phyloP scores from a whole-genome alignment of 2,888 invertebrate genomes.

The Hemaris fuciformis region DNA sequence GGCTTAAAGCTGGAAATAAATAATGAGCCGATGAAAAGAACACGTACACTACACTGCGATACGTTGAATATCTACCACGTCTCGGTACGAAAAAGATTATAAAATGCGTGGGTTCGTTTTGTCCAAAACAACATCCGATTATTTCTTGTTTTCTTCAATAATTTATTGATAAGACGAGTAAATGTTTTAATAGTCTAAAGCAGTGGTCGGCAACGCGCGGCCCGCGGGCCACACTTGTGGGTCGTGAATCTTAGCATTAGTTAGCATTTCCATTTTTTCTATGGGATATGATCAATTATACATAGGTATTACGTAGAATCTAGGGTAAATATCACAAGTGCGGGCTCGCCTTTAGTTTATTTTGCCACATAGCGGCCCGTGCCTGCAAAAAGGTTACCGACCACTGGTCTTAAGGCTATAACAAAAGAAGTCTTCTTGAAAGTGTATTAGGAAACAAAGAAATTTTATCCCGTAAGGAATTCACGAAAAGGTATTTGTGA shows the following conservation, averaged over 20 bases:
- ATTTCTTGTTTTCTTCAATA: neutral
- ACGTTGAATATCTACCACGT: neutral
- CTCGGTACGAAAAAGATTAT: neutral
- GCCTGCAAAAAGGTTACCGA: too few relatives aligned
- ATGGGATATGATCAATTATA: too few relatives aligned
- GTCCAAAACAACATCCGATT: neutral
- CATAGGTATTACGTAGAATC: too few relatives aligned
- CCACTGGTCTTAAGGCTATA: too few relatives aligned
- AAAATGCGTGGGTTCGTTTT: neutral
- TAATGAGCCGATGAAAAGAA: neutral
- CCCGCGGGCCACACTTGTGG: too few relatives aligned
- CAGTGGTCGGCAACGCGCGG: too few relatives aligned
- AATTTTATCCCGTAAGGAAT: neutral
- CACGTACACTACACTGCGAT: neutral
- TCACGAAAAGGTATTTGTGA: neutral
- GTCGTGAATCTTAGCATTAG: too few relatives aligned
- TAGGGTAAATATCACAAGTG: too few relatives aligned
- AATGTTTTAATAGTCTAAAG: neutral
- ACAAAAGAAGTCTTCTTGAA: neutral
- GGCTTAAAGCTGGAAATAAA: neutral
- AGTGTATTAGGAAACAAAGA: neutral
- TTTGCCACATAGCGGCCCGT: too few relatives aligned
- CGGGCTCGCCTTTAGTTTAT: too few relatives aligned
- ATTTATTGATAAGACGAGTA: neutral
- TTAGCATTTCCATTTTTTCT: too few relatives aligned